Base-by-base conservation (phyloP, 2,113 vertebrate species). In the Steatornis caripensis region DNA sequence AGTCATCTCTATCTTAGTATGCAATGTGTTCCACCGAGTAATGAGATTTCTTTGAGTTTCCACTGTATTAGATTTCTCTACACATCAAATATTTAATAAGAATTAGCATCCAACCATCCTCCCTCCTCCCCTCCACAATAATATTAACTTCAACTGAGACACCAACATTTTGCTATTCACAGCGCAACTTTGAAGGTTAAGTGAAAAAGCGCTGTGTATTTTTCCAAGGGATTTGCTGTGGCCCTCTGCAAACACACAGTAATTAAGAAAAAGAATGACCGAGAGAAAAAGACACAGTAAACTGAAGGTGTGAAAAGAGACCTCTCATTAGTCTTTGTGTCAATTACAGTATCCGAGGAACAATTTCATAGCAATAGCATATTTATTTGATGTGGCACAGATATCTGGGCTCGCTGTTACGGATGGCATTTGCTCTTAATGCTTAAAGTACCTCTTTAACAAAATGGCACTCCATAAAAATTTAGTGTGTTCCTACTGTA, bases 391-490 rank as follows among this genome's bases (percentile, higher is more conserved):
- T 98, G 97, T 97, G 97, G 82, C 96, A 85, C 68, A 97, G 95
- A 95, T 98, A 98, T 97, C 96, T 97, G 96, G 97, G 72, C 94
- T 95, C 64, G 34, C 96, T 87, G 93, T 96, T 98, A 97, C 0
- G 85, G 77, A 93, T 81, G 88, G 93, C 97, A 96, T 98, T 98
- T 97, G 97, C 89, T 97, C 96, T 98, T 98, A 98, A 97, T 93
- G 96, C 81, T 97, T 96, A 83, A 87, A 98, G 96, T 55, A 98
- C 96, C 98, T 98, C 98, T 98, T 98, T 98, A 98, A 98, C 98
- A 97, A 98, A 98, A 98, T 98, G 97, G 98, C 94, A 98, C 97
- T 98, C 97, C 97, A 98, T 98, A 98, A 98, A 98, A 98, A 98
- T 98, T 98, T 98, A 98, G 97, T 98, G 98, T 98, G 97, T 97